phyloP scores from a whole-genome alignment of 2,113 vertebrate species.

The Phaethornis superciliosus region DNA sequence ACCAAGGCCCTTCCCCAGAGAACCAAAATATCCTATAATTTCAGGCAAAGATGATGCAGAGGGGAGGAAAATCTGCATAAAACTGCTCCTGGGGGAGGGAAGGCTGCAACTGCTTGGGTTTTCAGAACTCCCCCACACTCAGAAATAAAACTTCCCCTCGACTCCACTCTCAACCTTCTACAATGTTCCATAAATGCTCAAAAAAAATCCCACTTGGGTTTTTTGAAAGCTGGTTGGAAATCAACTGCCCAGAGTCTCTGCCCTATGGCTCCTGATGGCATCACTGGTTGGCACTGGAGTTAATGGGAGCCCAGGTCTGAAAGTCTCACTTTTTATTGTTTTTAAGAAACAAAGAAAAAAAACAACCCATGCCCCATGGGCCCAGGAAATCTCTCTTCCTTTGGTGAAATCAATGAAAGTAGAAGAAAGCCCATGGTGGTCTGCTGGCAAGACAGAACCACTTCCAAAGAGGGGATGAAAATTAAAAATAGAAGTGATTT shows the following conservation, averaged over 20 bases:
- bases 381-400: not conserved
- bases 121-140: not conserved
- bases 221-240: not conserved
- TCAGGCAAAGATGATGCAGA: not conserved
- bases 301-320: not conserved
- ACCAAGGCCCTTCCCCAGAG: not conserved
- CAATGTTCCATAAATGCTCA: not conserved
- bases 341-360: not conserved
- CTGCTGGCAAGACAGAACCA: not conserved
- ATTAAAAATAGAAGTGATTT: not conserved
- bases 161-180: not conserved
- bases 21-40: not conserved
- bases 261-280: not conserved
- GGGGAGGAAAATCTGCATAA: not conserved
- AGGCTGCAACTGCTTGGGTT: not conserved
- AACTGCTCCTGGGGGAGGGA: not conserved
- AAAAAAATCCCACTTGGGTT: not conserved
- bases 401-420: not conserved
- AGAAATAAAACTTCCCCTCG: not conserved
- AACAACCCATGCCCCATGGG: not conserved
- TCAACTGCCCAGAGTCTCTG: not conserved
- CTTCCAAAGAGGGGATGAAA: not conserved
- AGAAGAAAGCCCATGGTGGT: not conserved
- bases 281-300: not conserved
- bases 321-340: not conserved